phyloP scores from a whole-genome alignment of 1,140 invertebrate species.

The Proctacanthus coquilletti region DNA sequence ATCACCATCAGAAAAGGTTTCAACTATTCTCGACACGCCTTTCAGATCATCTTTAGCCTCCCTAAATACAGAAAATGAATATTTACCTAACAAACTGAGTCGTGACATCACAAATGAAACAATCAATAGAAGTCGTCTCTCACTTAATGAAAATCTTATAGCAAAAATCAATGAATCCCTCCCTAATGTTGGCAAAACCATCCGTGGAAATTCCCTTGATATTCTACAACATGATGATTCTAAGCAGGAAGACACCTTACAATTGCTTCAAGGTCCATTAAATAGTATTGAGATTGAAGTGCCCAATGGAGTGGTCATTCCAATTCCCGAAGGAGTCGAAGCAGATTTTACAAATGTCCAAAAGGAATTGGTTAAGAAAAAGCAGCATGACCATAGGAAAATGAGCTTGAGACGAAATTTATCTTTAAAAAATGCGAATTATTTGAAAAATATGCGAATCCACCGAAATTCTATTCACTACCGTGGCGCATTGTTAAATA shows the following conservation, averaged over 20 bases:
- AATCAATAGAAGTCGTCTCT: conserved; percentile 1
- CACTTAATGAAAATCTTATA: not conserved
- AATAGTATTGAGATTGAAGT: too few relatives aligned
- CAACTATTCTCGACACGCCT: conserved; percentile 9
- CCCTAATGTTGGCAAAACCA: not conserved
- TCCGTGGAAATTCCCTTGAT: conserved; percentile 4
- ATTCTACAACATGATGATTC: too few relatives aligned
- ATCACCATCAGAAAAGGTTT: conserved; percentile 25
- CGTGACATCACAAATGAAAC: not conserved
- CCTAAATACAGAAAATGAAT: not conserved
- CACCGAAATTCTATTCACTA: conserved; percentile 67
- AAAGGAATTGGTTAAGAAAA: too few relatives aligned
- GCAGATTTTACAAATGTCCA: too few relatives aligned
- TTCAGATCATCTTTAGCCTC: conserved; percentile 11
- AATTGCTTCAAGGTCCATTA: not conserved
- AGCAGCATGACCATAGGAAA: too few relatives aligned
- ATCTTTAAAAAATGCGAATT: conserved; percentile 38
- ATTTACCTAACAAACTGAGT: not conserved
- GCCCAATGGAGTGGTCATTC: too few relatives aligned
- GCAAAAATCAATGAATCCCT: not conserved
- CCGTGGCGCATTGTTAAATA: conserved; percentile 60
- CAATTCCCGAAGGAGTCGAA: too few relatives aligned
- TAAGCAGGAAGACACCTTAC: not conserved
- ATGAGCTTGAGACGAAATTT: conserved; percentile 22
- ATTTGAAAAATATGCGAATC: conserved; percentile 56